phyloP scores from a whole-genome alignment of 2,797 vertebrate genomes.

The Onychomys torridus region DNA sequence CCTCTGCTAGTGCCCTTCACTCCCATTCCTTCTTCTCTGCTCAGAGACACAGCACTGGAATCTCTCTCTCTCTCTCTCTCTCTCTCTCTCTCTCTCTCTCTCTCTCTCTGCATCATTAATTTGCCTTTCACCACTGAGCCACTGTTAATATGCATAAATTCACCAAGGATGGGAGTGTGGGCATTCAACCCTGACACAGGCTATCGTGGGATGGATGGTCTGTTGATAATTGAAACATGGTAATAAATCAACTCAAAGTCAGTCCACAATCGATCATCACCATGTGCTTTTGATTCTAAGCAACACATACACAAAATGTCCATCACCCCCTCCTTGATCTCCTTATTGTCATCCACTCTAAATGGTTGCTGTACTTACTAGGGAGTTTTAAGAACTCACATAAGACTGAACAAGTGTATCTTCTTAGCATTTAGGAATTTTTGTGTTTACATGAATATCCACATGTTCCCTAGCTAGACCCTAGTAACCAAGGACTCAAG shows the following conservation, averaged over 20 bases:
- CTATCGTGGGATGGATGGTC: not conserved
- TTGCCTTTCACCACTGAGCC: not conserved
- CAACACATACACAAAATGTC: not conserved
- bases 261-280: constrained; percentile 6
- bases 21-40: not conserved
- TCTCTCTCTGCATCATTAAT: not conserved
- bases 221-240: not conserved
- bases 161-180: not conserved
- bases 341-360: not conserved
- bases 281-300: not conserved
- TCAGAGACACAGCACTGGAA: not conserved
- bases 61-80: not conserved
- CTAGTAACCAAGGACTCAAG: not conserved
- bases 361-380: not conserved
- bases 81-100: not conserved
- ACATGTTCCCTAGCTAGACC: not conserved
- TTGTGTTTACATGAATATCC: not conserved
- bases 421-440: constrained; percentile 35
- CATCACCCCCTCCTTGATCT: not conserved
- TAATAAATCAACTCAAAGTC: not conserved
- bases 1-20: not conserved
- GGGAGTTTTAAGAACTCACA: not conserved
- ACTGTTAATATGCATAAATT: not conserved
- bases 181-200: not conserved
- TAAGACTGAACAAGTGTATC: not conserved